A percentile compares a stretch with the other conserved stretches of the same genome.
These are phyloP conservation scores for Scomberomorus guttatus DNA, from an alignment of 2,797 vertebrate genomes.

Conservation along the genomic window DNA sequence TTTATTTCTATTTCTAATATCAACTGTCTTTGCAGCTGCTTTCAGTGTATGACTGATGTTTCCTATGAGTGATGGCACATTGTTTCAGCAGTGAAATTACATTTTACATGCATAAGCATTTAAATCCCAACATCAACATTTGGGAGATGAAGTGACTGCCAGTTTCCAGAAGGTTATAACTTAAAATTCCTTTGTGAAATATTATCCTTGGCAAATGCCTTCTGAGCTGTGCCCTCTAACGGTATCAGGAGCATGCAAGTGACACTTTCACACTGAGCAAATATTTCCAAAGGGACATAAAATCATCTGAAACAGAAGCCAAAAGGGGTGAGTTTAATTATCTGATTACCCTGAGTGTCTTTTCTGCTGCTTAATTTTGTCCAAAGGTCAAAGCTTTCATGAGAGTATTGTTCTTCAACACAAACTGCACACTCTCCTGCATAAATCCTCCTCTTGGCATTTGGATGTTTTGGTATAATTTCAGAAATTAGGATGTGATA, in stretches of 20 bases:
- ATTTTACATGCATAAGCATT: conserved; percentile 54
- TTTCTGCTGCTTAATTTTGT: conserved; percentile 52
- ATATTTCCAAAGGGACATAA: conserved; percentile 54
- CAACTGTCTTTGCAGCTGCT: conserved; percentile 23
- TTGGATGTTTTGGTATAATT: conserved; percentile 44
- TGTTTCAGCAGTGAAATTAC: conserved; percentile 36
- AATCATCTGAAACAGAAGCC: conserved; percentile 40
- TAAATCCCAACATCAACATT: conserved; percentile 49
- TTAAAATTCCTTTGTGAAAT: conserved; percentile 54
- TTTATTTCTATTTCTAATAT: conserved; percentile 17
- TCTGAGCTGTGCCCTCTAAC: conserved; percentile 51
- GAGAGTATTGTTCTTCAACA: conserved; percentile 42
- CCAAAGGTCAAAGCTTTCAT: conserved; percentile 68
- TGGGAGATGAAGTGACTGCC: conserved; percentile 45
- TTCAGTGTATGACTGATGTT: conserved; percentile 13
- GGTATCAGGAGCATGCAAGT: conserved; percentile 60
- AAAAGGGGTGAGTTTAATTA: conserved; percentile 57
- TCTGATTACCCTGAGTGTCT: conserved; percentile 64
- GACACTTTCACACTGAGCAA: conserved; percentile 52
- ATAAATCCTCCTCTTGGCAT: conserved; percentile 51
- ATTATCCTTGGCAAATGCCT: conserved; percentile 39
- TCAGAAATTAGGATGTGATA: conserved; percentile 30
- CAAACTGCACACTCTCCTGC: conserved; percentile 33
- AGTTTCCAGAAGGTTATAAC: conserved; percentile 56
- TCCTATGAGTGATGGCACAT: not conserved